A percentile compares a stretch with the other conserved stretches of the same genome.
phyloP scores from a whole-genome alignment of 2,888 invertebrate genomes.

The Spatulosminthurus flaviceps region DNA sequence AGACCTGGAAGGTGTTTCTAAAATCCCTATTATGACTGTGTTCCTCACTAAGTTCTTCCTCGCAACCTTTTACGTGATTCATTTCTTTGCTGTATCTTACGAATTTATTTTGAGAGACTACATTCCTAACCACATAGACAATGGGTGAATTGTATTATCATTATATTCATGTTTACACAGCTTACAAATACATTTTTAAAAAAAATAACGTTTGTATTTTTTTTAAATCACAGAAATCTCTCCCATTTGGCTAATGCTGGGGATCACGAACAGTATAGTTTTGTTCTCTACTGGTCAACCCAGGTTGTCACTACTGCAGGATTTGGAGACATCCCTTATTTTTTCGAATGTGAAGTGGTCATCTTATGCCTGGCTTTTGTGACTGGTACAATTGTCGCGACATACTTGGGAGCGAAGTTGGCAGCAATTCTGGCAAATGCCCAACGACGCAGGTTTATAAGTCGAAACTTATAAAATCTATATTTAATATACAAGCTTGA shows the following conservation, averaged over 20 bases:
- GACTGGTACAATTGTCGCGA: slow-evolving; percentile 49
- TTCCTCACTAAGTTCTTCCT: slow-evolving; percentile 49
- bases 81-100: slow-evolving; percentile 53
- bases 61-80: slow-evolving; percentile 50
- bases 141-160: background rate
- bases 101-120: slow-evolving; percentile 48
- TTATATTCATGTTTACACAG: no score
- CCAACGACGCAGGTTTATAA: slow-evolving; percentile 55
- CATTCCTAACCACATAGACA: background rate
- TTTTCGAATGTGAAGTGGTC: slow-evolving; percentile 45
- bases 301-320: slow-evolving; percentile 54
- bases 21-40: slow-evolving; percentile 45
- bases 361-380: slow-evolving; percentile 47
- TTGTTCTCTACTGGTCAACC: slow-evolving; percentile 56
- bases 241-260: background rate
- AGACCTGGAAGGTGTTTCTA: slow-evolving; percentile 41
- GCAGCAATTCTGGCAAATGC: slow-evolving; percentile 57
- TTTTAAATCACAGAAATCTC: background rate
- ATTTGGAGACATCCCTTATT: slow-evolving; percentile 54
- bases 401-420: slow-evolving; percentile 55
- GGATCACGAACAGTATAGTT: slow-evolving; percentile 20
- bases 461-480: no score
- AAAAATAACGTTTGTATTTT: no score
- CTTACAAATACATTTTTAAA: no score
- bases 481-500: no score